Evolutionary conservation across 2,888 invertebrate genomes (phyloP).

Genomic region (Sinopyrophorus schimmeli): DNA sequence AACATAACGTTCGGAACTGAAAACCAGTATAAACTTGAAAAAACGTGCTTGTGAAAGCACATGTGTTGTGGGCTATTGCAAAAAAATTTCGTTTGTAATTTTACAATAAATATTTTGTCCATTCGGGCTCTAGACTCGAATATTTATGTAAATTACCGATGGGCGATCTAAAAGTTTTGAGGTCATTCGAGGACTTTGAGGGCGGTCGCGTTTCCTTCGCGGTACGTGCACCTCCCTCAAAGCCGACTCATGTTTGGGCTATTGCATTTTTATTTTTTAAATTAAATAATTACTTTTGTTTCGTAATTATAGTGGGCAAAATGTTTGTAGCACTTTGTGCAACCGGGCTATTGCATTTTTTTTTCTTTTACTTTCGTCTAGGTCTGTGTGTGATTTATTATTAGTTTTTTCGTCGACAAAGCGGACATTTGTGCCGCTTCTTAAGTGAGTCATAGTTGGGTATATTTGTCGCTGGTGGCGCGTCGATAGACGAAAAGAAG

Average conservation of each 20-base stretch:
- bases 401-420: no score
- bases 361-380: no score
- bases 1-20: conserved; percentile 29
- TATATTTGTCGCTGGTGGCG: no score
- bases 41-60: conserved; percentile 23
- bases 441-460: not conserved
- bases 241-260: conserved; percentile 51
- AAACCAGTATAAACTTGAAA: conserved; percentile 31
- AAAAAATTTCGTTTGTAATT: conserved; percentile 54
- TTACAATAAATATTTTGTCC: conserved; percentile 57
- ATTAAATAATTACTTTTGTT: conserved; percentile 28
- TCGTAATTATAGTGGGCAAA: conserved; percentile 51
- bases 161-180: conserved; percentile 48
- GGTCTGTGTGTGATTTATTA: no score
- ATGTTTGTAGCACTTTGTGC: conserved; percentile 56
- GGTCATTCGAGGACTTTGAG: conserved; percentile 43
- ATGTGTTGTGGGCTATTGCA: conserved; percentile 54
- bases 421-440: no score
- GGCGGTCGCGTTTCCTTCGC: conserved; percentile 22
- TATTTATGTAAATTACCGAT: conserved; percentile 56
- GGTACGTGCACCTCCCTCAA: conserved; percentile 27
- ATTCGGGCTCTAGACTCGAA: conserved; percentile 56
- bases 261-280: conserved; percentile 50
- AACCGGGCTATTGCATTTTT: conserved; percentile 56
- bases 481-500: no score